phyloP scores from a whole-genome alignment of 2,888 invertebrate genomes.

The Cephus pulcher region DNA sequence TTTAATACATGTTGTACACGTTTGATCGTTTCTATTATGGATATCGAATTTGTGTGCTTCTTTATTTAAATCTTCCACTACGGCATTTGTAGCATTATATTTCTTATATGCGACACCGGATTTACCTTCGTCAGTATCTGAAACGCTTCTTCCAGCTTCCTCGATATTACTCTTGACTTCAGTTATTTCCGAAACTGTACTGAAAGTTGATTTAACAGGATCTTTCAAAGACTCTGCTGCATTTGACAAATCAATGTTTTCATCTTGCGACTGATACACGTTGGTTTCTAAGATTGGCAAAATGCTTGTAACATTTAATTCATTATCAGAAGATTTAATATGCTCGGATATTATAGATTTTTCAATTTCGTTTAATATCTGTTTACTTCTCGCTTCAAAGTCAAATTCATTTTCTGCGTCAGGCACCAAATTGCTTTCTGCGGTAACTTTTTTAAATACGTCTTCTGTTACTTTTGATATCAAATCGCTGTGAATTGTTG shows the following conservation, averaged over 20 bases:
- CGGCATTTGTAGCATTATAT: neutral
- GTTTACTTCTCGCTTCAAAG: conserved; percentile 53
- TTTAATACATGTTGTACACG: neutral
- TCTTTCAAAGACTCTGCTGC: conserved; percentile 41
- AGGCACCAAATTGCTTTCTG: conserved; percentile 28
- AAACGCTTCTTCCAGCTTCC: neutral
- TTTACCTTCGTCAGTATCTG: neutral
- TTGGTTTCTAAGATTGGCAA: conserved; percentile 34
- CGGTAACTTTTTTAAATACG: conserved; percentile 8
- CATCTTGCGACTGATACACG: conserved; percentile 39
- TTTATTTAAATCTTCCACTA: neutral
- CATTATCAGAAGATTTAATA: conserved; percentile 34
- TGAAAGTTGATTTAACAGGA: conserved; percentile 45
- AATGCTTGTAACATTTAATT: conserved; percentile 18
- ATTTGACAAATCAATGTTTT: conserved; percentile 42
- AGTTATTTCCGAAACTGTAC: conserved; percentile 41
- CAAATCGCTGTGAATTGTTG: conserved; percentile 19
- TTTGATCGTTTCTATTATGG: neutral
- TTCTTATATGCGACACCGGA: neutral
- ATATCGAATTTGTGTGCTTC: neutral
- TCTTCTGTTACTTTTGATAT: conserved; percentile 30
- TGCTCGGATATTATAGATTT: conserved; percentile 57
- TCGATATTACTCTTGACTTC: conserved; percentile 32
- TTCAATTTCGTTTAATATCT: conserved; percentile 56
- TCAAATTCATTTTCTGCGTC: conserved; percentile 40